phyloP scores from a whole-genome alignment of 2,113 vertebrate species.

The Pseudorhombus dupliciocellatus region DNA sequence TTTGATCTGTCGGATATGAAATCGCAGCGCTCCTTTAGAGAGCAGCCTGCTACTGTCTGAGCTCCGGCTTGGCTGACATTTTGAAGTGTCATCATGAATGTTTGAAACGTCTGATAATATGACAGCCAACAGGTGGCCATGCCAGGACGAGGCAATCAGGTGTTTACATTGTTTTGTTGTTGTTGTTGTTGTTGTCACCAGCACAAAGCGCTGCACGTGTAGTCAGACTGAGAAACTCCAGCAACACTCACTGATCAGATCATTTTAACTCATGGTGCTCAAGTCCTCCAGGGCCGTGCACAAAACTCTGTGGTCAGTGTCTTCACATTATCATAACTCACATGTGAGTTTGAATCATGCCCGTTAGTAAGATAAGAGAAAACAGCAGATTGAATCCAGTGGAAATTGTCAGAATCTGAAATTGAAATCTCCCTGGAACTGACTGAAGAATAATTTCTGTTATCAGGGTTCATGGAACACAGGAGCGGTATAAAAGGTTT shows the following conservation, averaged over 20 bases:
- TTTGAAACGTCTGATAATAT: constrained; percentile 17
- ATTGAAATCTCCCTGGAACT: not conserved
- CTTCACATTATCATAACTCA: no score
- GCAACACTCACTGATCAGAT: no score
- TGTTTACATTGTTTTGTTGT: not conserved
- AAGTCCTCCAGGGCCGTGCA: not conserved
- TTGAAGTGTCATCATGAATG: constrained; percentile 43
- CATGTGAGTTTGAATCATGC: not conserved
- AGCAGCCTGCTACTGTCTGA: constrained; percentile 10
- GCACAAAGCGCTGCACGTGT: no score
- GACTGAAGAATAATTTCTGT: not conserved
- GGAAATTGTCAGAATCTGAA: not conserved
- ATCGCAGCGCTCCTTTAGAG: constrained; percentile 25
- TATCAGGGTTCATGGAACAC: not conserved
- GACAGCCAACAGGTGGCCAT: constrained; percentile 2
- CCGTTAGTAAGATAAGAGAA: not conserved
- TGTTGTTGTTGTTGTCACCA: no score
- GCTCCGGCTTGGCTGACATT: constrained; percentile 39
- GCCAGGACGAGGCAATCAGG: not conserved
- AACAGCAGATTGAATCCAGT: not conserved
- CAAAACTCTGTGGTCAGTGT: not conserved
- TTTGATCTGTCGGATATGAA: constrained; percentile 36
- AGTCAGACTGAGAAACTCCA: no score
- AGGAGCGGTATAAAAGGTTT: not conserved
- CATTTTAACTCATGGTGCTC: no score